Evolutionary conservation across 2,797 vertebrate species (phyloP).

Genomic region (Vultur gryphus): DNA sequence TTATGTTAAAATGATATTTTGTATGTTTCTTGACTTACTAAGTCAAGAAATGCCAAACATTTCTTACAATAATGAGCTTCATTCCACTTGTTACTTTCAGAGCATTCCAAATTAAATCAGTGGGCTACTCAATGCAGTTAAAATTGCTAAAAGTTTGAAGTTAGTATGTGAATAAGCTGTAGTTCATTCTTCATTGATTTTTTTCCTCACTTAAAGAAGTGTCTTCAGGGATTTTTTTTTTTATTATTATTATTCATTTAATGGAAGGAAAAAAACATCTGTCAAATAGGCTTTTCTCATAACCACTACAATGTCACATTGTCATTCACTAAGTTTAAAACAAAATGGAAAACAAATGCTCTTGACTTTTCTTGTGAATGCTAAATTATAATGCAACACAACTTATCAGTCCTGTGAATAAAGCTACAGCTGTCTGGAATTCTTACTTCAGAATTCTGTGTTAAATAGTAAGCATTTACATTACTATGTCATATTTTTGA

Average conservation of each 20-base stretch:
- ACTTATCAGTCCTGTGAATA: not conserved
- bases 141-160: not conserved
- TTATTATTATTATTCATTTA: not conserved
- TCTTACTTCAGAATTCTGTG: conserved; percentile 35
- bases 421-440: conserved; percentile 31
- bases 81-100: not conserved
- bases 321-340: conserved; percentile 13
- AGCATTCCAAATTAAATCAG: not conserved
- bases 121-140: not conserved
- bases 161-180: not conserved
- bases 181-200: not conserved
- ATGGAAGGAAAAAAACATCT: not conserved
- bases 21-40: not conserved
- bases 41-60: not conserved
- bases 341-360: conserved; percentile 39
- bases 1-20: not conserved
- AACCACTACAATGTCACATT: not conserved
- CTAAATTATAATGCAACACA: not conserved
- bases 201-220: not conserved
- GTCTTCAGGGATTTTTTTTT: not conserved
- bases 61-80: not conserved
- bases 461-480: not conserved
- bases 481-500: not conserved
- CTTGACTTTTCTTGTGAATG: not conserved
- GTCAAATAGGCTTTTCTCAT: not conserved